Evolutionary conservation across 2,888 invertebrate genomes (phyloP).

Genomic region (Octodonta nipae): DNA sequence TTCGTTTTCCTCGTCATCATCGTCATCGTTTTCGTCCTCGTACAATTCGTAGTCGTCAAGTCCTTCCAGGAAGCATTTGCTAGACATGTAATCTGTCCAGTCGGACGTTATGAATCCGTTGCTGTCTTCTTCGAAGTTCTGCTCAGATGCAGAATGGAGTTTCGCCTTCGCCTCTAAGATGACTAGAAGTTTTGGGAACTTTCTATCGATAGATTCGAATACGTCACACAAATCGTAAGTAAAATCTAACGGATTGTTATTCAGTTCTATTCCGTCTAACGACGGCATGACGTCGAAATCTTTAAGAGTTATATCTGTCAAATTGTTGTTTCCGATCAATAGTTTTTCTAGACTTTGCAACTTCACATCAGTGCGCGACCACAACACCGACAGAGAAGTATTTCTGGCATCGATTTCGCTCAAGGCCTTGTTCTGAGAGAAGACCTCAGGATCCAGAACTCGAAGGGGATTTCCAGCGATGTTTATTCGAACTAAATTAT

Average conservation of each 20-base stretch:
- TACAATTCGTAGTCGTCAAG: conserved; percentile 10
- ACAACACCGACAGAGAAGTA: conserved; percentile 51
- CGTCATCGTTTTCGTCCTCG: conserved; percentile 33
- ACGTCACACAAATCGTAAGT: conserved; percentile 53
- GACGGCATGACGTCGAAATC: conserved; percentile 47
- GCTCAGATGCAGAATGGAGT: conserved; percentile 35
- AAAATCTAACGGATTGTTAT: conserved; percentile 55
- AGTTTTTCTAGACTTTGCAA: conserved; percentile 33
- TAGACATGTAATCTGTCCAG: conserved; percentile 15
- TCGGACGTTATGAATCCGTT: conserved; percentile 15
- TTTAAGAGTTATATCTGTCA: conserved; percentile 42
- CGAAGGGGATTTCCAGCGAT: conserved; percentile 58
- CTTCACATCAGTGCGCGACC: conserved; percentile 35
- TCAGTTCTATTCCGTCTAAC: conserved; percentile 46
- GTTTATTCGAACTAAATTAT: conserved; percentile 50
- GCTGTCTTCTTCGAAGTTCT: conserved; percentile 17
- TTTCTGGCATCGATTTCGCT: conserved; percentile 57
- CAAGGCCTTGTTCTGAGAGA: conserved; percentile 47
- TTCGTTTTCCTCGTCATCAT: conserved; percentile 27
- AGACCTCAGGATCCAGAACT: conserved; percentile 51
- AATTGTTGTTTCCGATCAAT: conserved; percentile 46
- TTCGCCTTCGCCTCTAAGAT: conserved; percentile 49
- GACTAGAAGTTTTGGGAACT: conserved; percentile 1
- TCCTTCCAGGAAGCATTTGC: conserved; percentile 10
- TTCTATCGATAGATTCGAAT: too few relatives aligned